phyloP scores from a whole-genome alignment of 2,797 vertebrate species.

The Galago senegalensis region DNA sequence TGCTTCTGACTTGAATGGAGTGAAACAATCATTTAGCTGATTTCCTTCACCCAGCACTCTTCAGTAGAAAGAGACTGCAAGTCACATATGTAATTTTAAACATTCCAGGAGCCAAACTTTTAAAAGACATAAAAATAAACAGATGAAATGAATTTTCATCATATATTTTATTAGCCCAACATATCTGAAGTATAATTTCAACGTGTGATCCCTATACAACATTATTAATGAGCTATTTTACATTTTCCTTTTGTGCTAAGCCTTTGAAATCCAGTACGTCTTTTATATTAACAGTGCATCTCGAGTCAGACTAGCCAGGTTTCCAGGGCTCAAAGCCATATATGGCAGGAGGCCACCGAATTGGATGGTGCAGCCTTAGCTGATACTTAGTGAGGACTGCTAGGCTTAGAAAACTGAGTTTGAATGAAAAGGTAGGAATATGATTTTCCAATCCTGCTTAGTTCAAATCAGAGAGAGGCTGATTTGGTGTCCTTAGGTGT shows the following conservation, averaged over 20 bases:
- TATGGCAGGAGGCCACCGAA: neutral
- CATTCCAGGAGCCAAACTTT: neutral
- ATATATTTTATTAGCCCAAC: slow-evolving; percentile 2
- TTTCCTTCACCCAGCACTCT: neutral
- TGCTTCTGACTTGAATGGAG: slow-evolving; percentile 47
- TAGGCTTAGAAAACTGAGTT: slow-evolving; percentile 33
- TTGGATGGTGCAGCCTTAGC: neutral
- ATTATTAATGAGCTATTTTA: slow-evolving; percentile 14
- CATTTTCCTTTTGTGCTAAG: neutral
- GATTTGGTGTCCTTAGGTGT: too few relatives aligned
- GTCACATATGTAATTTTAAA: slow-evolving; percentile 11
- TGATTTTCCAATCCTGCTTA: slow-evolving; percentile 38
- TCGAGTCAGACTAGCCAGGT: neutral
- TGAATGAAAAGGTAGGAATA: slow-evolving; percentile 3
- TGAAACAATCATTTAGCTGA: slow-evolving; percentile 36
- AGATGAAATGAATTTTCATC: slow-evolving; percentile 25
- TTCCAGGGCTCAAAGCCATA: slow-evolving; percentile 12
- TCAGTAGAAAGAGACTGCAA: neutral
- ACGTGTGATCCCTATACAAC: slow-evolving; percentile 5
- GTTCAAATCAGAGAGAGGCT: neutral
- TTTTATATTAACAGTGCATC: neutral
- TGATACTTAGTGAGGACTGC: slow-evolving; percentile 24
- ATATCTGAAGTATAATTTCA: slow-evolving; percentile 27
- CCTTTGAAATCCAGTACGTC: neutral
- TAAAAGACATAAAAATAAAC: slow-evolving; percentile 23